Percentiles rank a stretch among this genome's conserved stretches.
Conservation (phyloP, 2,797 vertebrate genomes). For the Oreochromis mossambicus region DNA sequence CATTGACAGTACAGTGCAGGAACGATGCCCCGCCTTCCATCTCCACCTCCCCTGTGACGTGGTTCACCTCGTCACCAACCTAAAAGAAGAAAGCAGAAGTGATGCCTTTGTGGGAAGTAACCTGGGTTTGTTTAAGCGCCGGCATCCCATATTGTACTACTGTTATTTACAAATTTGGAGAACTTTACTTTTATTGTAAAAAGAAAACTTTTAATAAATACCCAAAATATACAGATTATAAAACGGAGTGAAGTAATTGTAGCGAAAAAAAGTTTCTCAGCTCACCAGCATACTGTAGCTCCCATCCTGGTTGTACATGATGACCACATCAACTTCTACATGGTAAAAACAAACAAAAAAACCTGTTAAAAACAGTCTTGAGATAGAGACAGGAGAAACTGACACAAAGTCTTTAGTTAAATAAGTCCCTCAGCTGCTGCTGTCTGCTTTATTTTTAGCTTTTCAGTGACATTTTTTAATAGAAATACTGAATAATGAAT, state of each 20-base stretch:
- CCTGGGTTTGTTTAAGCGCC: neutral
- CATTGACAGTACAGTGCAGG: conserved; percentile 85
- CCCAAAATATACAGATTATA: neutral
- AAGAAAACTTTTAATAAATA: neutral
- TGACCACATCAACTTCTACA: conserved; percentile 80
- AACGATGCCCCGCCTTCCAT: conserved; percentile 70
- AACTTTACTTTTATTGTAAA: neutral
- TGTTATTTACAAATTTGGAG: neutral
- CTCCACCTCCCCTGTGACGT: conserved; percentile 83
- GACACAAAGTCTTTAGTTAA: neutral
- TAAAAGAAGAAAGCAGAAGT: conserved; percentile 33
- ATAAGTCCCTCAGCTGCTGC: neutral
- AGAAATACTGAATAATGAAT: conserved; percentile 34
- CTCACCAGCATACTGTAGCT: conserved; percentile 90
- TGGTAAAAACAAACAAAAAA: neutral
- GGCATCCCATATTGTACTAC: neutral
- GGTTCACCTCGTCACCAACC: conserved; percentile 79
- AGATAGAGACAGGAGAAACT: neutral
- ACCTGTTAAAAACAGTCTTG: neutral
- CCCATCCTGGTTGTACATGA: conserved; percentile 84
- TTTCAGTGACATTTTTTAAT: neutral
- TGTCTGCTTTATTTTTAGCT: conserved; percentile 3
- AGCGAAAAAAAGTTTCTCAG: neutral
- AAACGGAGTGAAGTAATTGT: neutral
- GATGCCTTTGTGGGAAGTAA: neutral